Evolutionary conservation across 2,113 vertebrate species (phyloP).

Genomic region (Dunckerocampus dactyliophorus): DNA sequence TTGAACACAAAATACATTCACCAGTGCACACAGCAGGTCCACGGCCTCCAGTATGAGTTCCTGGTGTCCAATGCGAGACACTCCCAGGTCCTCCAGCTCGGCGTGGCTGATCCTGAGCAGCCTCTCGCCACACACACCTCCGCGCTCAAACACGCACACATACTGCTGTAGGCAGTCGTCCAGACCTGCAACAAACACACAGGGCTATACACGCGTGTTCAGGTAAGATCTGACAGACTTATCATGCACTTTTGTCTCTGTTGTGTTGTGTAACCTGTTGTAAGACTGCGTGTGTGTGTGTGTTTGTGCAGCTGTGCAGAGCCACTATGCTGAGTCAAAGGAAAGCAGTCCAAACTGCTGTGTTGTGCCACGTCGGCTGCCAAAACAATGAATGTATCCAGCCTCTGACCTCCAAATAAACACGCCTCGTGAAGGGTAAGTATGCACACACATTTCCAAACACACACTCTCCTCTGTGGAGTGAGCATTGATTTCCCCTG

Average conservation of each 20-base stretch:
- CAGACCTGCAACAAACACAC: constrained; percentile 75
- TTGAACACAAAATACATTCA: constrained; percentile 57
- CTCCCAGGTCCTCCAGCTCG: constrained; percentile 94
- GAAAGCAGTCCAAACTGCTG: constrained; percentile 52
- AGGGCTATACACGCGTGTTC: neutral
- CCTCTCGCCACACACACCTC: constrained; percentile 91
- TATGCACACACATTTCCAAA: constrained; percentile 23
- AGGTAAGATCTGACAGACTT: no score
- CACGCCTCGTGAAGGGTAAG: constrained; percentile 28
- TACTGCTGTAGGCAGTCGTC: constrained; percentile 97
- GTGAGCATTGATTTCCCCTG: constrained; percentile 62
- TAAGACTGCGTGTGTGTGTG: constrained; percentile 3
- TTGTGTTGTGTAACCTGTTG: constrained; percentile 33
- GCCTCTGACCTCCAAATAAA: constrained; percentile 49
- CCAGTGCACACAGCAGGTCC: constrained; percentile 93
- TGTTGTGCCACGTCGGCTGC: constrained; percentile 48
- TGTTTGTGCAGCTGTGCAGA: constrained; percentile 16
- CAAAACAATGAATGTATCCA: constrained; percentile 61
- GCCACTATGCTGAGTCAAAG: constrained; percentile 60
- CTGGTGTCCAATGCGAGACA: constrained; percentile 94
- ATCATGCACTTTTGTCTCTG: constrained; percentile 14
- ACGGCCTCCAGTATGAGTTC: constrained; percentile 96
- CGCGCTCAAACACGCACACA: constrained; percentile 93
- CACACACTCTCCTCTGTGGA: constrained; percentile 39
- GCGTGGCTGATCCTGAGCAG: constrained; percentile 94